A percentile compares a stretch with the other conserved stretches of the same genome.
phyloP scores from a whole-genome alignment of 2,113 vertebrate genomes.

The Drymodes brunneopygia region DNA sequence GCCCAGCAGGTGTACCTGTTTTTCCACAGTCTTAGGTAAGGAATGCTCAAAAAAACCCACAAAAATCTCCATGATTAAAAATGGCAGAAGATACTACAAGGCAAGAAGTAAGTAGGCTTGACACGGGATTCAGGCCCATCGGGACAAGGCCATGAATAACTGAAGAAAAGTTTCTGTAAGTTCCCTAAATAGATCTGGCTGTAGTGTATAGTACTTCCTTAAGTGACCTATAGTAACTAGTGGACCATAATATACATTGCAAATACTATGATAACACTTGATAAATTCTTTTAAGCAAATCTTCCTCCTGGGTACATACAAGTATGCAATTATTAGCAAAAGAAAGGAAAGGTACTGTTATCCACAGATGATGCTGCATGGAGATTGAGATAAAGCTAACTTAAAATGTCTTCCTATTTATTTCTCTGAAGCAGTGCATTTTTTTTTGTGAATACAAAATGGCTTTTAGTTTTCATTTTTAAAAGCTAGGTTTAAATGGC shows the following conservation, averaged over 20 bases:
- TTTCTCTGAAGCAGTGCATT: not conserved
- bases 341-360: not conserved
- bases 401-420: not conserved
- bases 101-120: not conserved
- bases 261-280: not conserved
- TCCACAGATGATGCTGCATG: fast-evolving
- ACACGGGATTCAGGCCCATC: not conserved
- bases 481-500: fast-evolving
- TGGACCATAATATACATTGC: not conserved
- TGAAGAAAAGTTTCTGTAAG: not conserved
- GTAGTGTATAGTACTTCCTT: not conserved
- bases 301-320: not conserved
- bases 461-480: not conserved
- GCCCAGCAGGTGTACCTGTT: fast-evolving
- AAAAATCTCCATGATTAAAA: not conserved
- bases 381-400: not conserved
- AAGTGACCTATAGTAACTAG: not conserved
- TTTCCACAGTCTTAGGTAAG: not conserved
- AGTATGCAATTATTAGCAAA: not conserved
- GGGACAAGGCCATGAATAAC: not conserved
- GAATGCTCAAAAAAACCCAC: not conserved
- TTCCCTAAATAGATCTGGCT: not conserved
- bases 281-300: not conserved
- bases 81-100: not conserved
- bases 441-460: not conserved